Evolutionary conservation across 2,888 invertebrate genomes (phyloP).

Genomic region (Sialis lutaria): DNA sequence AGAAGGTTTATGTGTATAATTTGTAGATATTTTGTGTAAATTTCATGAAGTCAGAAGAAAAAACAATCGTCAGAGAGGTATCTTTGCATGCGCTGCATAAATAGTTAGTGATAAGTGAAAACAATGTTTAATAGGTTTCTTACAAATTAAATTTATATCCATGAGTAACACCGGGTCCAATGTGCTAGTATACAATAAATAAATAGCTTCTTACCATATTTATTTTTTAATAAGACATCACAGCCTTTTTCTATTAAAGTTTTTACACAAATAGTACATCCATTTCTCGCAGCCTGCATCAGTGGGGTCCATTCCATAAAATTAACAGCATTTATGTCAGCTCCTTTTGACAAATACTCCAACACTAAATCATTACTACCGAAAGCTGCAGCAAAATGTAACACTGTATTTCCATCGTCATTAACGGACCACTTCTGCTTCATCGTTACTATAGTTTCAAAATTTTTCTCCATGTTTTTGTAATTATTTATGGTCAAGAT

Average conservation of each 20-base stretch:
- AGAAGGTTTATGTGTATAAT: too few species aligned
- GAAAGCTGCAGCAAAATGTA: conserved; percentile 19
- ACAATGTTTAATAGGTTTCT: too few species aligned
- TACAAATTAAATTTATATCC: too few species aligned
- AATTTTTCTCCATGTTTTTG: too few species aligned
- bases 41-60: too few species aligned
- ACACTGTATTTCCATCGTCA: conserved; percentile 19
- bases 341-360: conserved; percentile 10
- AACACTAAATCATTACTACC: conserved; percentile 14
- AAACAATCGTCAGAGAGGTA: too few species aligned
- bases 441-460: too few species aligned
- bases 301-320: conserved; percentile 4
- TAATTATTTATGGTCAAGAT: too few species aligned
- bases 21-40: too few species aligned
- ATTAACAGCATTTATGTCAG: conserved; percentile 1
- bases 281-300: conserved; percentile 4
- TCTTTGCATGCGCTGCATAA: too few species aligned
- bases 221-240: conserved; percentile 2
- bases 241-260: background rate
- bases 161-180: background rate
- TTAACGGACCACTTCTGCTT: conserved; percentile 13
- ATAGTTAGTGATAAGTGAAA: too few species aligned
- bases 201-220: conserved; percentile 2
- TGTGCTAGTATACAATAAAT: background rate
- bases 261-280: conserved; percentile 2